Evolutionary conservation across 2,797 vertebrate genomes (phyloP).

Genomic region (Sternotherus odoratus): DNA sequence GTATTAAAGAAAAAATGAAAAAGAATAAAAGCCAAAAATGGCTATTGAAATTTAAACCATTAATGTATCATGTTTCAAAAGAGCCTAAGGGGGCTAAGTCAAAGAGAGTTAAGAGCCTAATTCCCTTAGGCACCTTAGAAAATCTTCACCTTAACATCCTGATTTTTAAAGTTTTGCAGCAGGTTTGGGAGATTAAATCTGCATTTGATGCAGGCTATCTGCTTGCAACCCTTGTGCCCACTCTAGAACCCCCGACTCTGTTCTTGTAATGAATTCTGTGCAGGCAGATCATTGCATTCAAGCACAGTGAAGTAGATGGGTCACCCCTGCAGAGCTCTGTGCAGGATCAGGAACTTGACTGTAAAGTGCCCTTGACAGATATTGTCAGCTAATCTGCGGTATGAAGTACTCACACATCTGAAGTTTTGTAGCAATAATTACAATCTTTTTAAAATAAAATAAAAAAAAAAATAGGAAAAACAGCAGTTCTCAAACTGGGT

Average conservation of each 20-base stretch:
- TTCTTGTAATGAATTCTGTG: neutral
- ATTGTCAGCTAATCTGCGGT: neutral
- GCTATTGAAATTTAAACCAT: neutral
- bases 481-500: too few relatives aligned
- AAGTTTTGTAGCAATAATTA: neutral
- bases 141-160: neutral
- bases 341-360: neutral
- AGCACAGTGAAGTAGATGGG: neutral
- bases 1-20: neutral
- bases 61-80: neutral
- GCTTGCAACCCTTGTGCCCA: neutral
- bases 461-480: neutral
- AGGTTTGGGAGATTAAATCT: neutral
- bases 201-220: neutral
- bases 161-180: slow-evolving; percentile 6
- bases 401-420: neutral
- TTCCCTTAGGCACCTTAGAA: neutral
- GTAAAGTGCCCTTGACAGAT: neutral
- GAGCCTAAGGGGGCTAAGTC: neutral
- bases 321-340: neutral
- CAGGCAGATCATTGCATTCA: neutral
- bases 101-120: neutral
- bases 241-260: neutral
- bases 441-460: neutral
- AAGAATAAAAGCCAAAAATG: neutral